Percentiles rank a stretch among this genome's conserved stretches.
phyloP scores from a whole-genome alignment of 2,888 invertebrate species.

The Agrochola macilenta region DNA sequence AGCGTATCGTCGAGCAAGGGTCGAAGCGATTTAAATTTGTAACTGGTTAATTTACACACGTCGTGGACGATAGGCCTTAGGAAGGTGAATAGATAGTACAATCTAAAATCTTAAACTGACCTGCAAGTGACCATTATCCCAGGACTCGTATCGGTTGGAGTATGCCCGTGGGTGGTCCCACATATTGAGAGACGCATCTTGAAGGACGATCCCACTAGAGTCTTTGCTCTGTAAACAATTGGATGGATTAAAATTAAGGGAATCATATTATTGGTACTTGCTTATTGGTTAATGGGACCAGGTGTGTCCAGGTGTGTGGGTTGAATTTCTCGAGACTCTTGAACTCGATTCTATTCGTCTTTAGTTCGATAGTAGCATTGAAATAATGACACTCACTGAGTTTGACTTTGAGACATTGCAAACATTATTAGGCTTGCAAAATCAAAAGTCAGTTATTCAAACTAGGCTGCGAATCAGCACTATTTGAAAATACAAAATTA shows the following conservation, averaged over 20 bases:
- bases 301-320: no score
- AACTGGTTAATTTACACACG: neutral
- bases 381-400: no score
- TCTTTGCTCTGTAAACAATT: conserved; percentile 92
- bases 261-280: neutral
- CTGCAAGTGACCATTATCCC: conserved; percentile 91
- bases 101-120: conserved; percentile 73
- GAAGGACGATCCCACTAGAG: conserved; percentile 92
- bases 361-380: no score
- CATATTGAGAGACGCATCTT: conserved; percentile 93
- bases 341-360: neutral
- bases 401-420: no score
- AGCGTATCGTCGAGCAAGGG: no score
- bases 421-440: no score
- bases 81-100: neutral
- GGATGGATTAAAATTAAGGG: conserved; percentile 30
- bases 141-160: conserved; percentile 96
- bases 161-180: conserved; percentile 95
- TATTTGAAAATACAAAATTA: no score
- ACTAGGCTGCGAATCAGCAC: no score
- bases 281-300: neutral
- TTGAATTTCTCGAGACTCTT: neutral
- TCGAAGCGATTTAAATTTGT: no score
- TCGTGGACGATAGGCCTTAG: neutral
- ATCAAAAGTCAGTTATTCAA: no score